Conservation (phyloP, 2,797 vertebrate species). For the Rhinella marina region DNA sequence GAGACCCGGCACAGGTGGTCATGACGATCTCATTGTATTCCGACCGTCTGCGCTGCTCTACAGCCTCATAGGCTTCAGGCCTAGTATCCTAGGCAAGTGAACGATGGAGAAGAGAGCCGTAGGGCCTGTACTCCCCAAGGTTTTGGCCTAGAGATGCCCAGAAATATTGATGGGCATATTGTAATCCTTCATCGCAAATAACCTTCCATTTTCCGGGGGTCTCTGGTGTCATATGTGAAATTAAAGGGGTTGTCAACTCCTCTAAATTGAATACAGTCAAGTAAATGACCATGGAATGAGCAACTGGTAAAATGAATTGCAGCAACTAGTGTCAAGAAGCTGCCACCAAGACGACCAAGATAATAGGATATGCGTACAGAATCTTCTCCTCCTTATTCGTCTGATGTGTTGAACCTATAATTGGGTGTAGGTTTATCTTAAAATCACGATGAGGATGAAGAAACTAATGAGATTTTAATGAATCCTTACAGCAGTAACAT, state of each 20-base stretch:
- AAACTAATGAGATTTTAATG: neutral
- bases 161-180: too few species aligned
- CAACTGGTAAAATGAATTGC: neutral
- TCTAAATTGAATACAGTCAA: neutral
- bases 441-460: neutral
- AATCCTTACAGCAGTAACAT: slow-evolving; percentile 2
- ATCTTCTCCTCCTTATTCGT: neutral
- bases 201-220: too few species aligned
- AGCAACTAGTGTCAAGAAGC: neutral
- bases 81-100: too few species aligned
- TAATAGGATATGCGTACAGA: neutral
- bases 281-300: neutral
- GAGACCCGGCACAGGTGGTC: too few species aligned
- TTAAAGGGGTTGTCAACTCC: neutral
- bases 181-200: too few species aligned
- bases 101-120: too few species aligned
- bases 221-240: too few species aligned
- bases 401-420: neutral
- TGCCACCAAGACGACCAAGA: neutral
- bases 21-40: too few species aligned
- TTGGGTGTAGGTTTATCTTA: neutral
- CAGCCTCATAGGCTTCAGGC: too few species aligned
- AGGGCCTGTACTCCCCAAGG: too few species aligned
- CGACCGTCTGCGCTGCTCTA: too few species aligned
- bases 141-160: too few species aligned